These are phyloP conservation scores for Esox masquinongy DNA, from an alignment of 2,797 vertebrate species.

Conservation along the genomic window DNA sequence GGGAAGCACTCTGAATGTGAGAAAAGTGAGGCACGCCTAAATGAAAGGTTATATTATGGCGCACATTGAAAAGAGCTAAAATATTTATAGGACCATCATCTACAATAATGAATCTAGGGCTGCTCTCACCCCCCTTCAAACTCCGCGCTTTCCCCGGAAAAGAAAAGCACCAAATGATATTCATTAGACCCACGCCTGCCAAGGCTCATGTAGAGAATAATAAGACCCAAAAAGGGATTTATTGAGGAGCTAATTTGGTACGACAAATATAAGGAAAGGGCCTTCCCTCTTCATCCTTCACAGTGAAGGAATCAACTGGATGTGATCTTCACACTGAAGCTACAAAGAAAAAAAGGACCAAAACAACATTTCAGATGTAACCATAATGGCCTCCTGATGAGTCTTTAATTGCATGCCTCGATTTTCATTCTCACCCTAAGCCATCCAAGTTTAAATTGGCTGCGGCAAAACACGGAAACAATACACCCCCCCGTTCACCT, in stretches of 20 bases:
- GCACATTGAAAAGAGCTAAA: constrained; percentile 38
- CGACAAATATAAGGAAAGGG: constrained; percentile 10
- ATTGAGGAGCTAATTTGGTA: constrained; percentile 15
- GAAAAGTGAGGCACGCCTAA: constrained; percentile 38
- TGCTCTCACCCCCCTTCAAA: constrained; percentile 28
- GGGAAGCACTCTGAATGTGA: constrained; percentile 36
- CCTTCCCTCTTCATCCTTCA: no score
- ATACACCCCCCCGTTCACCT: constrained; percentile 1
- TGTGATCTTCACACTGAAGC: no score
- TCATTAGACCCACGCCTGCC: constrained; percentile 18
- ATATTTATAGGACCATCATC: constrained; percentile 49
- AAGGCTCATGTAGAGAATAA: constrained; percentile 36
- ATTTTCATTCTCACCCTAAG: constrained; percentile 23
- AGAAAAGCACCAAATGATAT: background rate
- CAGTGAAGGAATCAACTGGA: background rate
- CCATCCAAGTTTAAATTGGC: constrained; percentile 31
- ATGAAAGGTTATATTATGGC: constrained; percentile 52
- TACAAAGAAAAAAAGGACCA: background rate
- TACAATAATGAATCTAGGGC: constrained; percentile 43
- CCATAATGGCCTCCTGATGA: constrained; percentile 47
- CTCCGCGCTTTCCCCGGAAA: background rate
- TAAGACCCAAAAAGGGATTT: constrained; percentile 24
- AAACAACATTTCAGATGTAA: constrained; percentile 21
- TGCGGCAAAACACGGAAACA: background rate
- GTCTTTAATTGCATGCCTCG: constrained; percentile 53